Conservation (phyloP, 2,113 vertebrate genomes). For the Carassius carassius region DNA sequence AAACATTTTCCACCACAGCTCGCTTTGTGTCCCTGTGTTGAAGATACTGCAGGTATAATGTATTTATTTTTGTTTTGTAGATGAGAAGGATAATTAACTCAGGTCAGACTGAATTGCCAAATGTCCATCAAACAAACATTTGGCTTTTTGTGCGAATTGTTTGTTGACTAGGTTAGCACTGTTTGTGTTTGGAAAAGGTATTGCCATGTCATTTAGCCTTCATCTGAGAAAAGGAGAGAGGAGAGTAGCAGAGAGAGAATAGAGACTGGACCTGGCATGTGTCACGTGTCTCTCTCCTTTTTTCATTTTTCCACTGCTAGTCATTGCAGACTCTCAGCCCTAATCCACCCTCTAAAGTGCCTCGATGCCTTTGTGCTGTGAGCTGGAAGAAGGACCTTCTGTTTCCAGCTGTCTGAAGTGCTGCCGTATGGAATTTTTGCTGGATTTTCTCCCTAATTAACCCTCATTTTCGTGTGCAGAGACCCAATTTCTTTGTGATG, state of each 20-base stretch:
- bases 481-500: slow-evolving; percentile 36
- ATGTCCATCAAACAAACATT: slow-evolving; percentile 1
- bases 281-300: slow-evolving; percentile 27
- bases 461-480: slow-evolving; percentile 56
- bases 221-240: slow-evolving; percentile 12
- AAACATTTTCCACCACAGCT: neutral
- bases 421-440: slow-evolving; percentile 55
- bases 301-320: slow-evolving; percentile 49
- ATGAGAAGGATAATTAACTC: neutral
- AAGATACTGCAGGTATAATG: neutral
- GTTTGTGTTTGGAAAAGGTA: neutral
- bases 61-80: slow-evolving; percentile 48
- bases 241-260: neutral
- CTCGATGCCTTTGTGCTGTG: slow-evolving; percentile 49
- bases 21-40: neutral
- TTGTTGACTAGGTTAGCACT: slow-evolving; percentile 38
- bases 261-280: slow-evolving; percentile 9
- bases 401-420: slow-evolving; percentile 53
- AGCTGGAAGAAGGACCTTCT: neutral
- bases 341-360: slow-evolving; percentile 29
- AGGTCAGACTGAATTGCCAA: neutral
- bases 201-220: neutral
- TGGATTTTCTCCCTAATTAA: slow-evolving; percentile 67
- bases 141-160: slow-evolving; percentile 28
- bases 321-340: slow-evolving; percentile 37